Base-by-base conservation (phyloP, 1,140 invertebrate genomes). In the Bombus polaris region DNA sequence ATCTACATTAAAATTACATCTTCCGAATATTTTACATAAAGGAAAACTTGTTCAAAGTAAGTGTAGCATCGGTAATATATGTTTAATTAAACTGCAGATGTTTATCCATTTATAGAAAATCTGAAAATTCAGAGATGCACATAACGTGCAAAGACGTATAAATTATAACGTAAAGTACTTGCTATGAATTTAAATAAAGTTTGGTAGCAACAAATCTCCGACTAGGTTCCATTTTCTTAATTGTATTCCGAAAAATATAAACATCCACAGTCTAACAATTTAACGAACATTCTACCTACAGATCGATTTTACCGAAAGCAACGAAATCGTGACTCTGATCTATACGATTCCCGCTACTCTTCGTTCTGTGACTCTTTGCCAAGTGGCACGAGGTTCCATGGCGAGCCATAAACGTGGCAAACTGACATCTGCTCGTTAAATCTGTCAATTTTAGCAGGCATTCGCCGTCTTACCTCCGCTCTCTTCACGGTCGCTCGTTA, bases 401-500 rank as follows among this genome's bases (percentile, higher is more conserved):
- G 9, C 65, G 62, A n/a, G 71, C 39, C 39, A n/a, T 22, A 9
- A 47, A 32, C 72, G n/a, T 9, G n/a, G 6, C 44, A 35, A 74
- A 5, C 18, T 6, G n/a, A 35, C 73, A 5, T 75, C 18, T 32
- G n/a, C 8, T 65, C 53, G 53, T 62, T 62, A 37, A 39, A 74
- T 47, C n/a, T 35, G 71, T 65, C n/a, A 65, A 65, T 75, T 39
- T 42, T 22, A 65, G 22, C 53, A 44, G 39, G 42, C 70, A 62
- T 59, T 66, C 71, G 53, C 62, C 62, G 75, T 76, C 87, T 85
- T 85, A 88, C 44, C 32, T 53, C 81, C 75, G 35, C 39, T 75
- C 57, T 32, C 81, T 42, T n/a, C 25, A n/a, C 25, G 12, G 73
- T 47, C 37, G 77, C 42, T 44, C 35, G 72, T 66, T 88, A 88